Evolutionary conservation across 1,140 invertebrate genomes (phyloP).

Genomic region (Thrips palmi): DNA sequence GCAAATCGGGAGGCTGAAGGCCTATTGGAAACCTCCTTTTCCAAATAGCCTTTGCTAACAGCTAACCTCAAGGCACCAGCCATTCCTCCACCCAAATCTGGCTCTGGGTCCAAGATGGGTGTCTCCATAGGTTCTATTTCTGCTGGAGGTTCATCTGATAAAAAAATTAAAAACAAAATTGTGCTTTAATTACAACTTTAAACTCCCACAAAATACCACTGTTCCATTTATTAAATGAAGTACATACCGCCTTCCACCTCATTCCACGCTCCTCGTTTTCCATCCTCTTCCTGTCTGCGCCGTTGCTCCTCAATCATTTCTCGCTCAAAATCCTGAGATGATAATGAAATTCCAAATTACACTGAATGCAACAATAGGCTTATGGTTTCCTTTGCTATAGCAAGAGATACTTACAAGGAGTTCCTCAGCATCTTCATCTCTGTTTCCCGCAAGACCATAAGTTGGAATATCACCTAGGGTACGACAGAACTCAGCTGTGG

Average conservation of each 20-base stretch:
- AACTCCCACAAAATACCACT: slow-evolving; percentile 7
- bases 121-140: slow-evolving; percentile 31
- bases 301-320: slow-evolving; percentile 32
- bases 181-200: not conserved
- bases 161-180: slow-evolving; percentile 6
- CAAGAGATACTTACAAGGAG: slow-evolving; percentile 40
- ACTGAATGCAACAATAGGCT: not conserved
- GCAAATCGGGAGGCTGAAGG: slow-evolving; percentile 53
- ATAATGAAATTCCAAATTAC: slow-evolving; percentile 10
- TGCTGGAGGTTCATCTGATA: slow-evolving; percentile 25
- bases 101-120: slow-evolving; percentile 84
- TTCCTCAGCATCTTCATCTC: slow-evolving; percentile 66
- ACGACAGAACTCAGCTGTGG: slow-evolving; percentile 92
- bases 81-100: slow-evolving; percentile 79
- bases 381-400: not conserved
- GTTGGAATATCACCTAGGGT: slow-evolving; percentile 90
- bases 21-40: slow-evolving; percentile 56
- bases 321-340: slow-evolving; percentile 38
- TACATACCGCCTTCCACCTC: slow-evolving; percentile 40
- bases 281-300: slow-evolving; percentile 25
- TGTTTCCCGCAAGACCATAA: slow-evolving; percentile 71
- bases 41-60: slow-evolving; percentile 87
- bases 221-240: slow-evolving; percentile 7
- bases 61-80: slow-evolving; percentile 83
- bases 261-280: slow-evolving; percentile 46